Percentiles rank a stretch among this genome's conserved stretches.
phyloP scores from a whole-genome alignment of 2,113 vertebrate species.

The Alexandromys fortis region DNA sequence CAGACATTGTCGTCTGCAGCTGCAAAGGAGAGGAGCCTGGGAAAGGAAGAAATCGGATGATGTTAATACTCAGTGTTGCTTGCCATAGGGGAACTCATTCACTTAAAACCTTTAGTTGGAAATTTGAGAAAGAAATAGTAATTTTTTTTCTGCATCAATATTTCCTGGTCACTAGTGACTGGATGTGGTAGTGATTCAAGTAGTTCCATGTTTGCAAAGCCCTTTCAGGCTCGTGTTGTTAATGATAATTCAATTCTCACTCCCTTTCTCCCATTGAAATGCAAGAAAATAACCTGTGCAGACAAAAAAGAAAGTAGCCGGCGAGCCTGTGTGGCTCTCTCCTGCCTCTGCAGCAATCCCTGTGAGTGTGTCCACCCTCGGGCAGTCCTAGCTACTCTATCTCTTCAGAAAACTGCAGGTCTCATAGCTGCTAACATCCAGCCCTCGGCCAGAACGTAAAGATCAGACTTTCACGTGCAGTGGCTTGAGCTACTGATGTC shows the following conservation, averaged over 20 bases:
- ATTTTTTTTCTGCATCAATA: neutral
- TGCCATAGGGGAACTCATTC: neutral
- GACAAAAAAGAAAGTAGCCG: neutral
- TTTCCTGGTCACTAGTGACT: slow-evolving; percentile 40
- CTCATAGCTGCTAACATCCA: neutral
- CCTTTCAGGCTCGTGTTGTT: neutral
- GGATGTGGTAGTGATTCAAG: neutral
- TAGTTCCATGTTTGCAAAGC: neutral
- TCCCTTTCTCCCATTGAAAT: neutral
- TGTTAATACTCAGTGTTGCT: neutral
- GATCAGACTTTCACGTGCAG: neutral
- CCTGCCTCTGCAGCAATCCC: neutral
- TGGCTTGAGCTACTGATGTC: neutral
- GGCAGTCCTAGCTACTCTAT: neutral
- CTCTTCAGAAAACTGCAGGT: neutral
- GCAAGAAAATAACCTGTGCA: neutral
- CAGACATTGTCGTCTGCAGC: neutral
- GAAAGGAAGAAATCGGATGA: fast-evolving
- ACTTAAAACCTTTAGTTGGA: neutral
- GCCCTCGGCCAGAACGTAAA: too few relatives aligned
- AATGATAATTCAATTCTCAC: slow-evolving; percentile 6
- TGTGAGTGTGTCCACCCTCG: neutral
- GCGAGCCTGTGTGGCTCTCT: neutral
- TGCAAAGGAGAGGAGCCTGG: neutral
- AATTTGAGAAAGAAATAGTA: neutral